phyloP scores from a whole-genome alignment of 2,113 vertebrate genomes.

The Ptychochromis oligacanthus region DNA sequence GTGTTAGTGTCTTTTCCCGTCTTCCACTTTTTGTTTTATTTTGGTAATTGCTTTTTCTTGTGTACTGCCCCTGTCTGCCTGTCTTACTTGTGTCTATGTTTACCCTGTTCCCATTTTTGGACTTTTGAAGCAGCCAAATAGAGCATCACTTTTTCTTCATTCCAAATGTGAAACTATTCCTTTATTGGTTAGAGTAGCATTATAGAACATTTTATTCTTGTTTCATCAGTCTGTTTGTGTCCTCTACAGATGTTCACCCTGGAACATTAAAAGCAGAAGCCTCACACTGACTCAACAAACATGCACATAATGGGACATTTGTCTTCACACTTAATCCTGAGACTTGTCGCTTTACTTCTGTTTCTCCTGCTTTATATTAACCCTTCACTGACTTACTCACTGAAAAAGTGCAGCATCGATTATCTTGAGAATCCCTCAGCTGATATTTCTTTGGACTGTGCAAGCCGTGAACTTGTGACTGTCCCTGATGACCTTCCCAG shows the following conservation, averaged over 20 bases:
- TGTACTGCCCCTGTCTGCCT: too few relatives aligned
- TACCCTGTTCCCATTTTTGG: too few relatives aligned
- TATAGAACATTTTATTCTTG: too few relatives aligned
- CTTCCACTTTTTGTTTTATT: too few relatives aligned
- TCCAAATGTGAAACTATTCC: too few relatives aligned
- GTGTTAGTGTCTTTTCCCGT: too few relatives aligned
- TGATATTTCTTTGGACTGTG: background rate
- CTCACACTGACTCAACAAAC: background rate
- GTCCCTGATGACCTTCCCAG: conserved; percentile 42
- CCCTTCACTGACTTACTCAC: background rate
- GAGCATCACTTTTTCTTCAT: too few relatives aligned
- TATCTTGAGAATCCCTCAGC: background rate
- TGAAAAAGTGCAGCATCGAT: conserved; percentile 1
- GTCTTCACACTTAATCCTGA: background rate
- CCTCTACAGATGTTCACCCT: background rate
- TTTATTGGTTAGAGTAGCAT: background rate
- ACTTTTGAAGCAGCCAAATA: too few relatives aligned
- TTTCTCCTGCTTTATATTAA: conserved; percentile 10
- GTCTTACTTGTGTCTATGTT: too few relatives aligned
- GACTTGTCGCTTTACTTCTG: background rate
- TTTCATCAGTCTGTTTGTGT: background rate
- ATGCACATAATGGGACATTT: background rate
- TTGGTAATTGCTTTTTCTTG: too few relatives aligned
- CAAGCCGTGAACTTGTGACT: background rate
- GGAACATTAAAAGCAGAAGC: background rate